Percentiles rank a stretch among this genome's conserved stretches.
Conservation (phyloP, 2,888 invertebrate species). For the Mantis religiosa region DNA sequence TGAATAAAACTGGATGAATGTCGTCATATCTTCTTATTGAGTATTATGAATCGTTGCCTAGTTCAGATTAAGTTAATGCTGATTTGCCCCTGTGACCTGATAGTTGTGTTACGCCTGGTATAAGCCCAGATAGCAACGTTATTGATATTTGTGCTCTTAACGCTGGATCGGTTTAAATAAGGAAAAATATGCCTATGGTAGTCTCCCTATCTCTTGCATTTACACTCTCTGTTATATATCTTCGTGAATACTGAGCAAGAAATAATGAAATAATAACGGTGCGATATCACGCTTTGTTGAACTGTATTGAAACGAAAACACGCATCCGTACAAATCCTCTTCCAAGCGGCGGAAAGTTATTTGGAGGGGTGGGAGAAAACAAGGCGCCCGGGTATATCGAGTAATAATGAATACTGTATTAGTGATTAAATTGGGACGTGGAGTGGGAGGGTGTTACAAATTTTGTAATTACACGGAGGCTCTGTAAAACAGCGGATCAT, state of each 20-base stretch:
- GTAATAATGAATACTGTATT: slow-evolving; percentile 7
- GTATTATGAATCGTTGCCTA: no score
- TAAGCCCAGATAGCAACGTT: background rate
- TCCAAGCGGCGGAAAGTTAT: background rate
- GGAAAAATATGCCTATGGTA: background rate
- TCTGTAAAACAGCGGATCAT: slow-evolving; percentile 6
- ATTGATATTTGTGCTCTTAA: background rate
- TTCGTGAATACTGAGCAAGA: background rate
- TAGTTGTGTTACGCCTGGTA: background rate
- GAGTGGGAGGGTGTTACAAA: background rate
- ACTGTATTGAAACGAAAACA: background rate
- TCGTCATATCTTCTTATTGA: no score
- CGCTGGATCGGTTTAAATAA: background rate
- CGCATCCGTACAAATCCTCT: background rate
- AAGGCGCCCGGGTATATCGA: background rate
- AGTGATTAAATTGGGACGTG: background rate
- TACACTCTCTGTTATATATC: background rate
- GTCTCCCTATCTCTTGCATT: background rate
- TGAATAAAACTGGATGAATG: no score
- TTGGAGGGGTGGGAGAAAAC: background rate
- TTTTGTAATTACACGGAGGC: slow-evolving; percentile 1
- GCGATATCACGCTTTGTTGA: background rate
- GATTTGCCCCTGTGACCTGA: background rate
- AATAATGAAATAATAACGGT: background rate
- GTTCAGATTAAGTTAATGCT: no score